phyloP scores from a whole-genome alignment of 1,140 invertebrate genomes.

The Tetramorium alpestre region DNA sequence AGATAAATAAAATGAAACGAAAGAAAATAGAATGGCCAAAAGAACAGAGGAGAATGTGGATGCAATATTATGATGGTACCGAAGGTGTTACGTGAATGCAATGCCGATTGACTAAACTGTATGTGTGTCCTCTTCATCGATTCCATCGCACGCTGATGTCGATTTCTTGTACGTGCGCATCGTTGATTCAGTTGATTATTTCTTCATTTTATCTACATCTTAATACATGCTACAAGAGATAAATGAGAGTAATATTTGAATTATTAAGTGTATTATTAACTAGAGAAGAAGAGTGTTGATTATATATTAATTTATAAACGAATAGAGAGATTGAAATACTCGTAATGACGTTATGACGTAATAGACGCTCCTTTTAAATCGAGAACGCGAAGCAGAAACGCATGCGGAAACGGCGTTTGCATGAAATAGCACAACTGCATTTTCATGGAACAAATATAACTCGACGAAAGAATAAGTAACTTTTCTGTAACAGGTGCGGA shows the following conservation, averaged over 20 bases:
- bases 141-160: not conserved
- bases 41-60: slow-evolving; percentile 59
- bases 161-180: not conserved
- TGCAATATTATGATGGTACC: slow-evolving; percentile 51
- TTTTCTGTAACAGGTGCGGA: slow-evolving; percentile 40
- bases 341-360: not conserved
- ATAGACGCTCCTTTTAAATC: not conserved
- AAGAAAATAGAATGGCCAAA: slow-evolving; percentile 74
- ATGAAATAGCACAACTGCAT: not conserved
- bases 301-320: not conserved
- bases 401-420: not conserved
- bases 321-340: not conserved
- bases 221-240: not conserved
- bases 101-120: slow-evolving; percentile 49
- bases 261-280: not conserved
- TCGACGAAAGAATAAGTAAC: slow-evolving; percentile 34
- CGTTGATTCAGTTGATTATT: not conserved
- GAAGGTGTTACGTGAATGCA: slow-evolving; percentile 72
- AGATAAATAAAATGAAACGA: slow-evolving; percentile 80
- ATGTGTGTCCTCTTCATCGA: slow-evolving; percentile 25
- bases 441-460: slow-evolving; percentile 11
- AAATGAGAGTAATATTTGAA: not conserved
- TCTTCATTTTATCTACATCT: not conserved
- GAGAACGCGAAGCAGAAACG: not conserved
- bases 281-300: not conserved